Base-by-base conservation (phyloP, 2,888 invertebrate genomes). In the Cyclophora albipunctata region DNA sequence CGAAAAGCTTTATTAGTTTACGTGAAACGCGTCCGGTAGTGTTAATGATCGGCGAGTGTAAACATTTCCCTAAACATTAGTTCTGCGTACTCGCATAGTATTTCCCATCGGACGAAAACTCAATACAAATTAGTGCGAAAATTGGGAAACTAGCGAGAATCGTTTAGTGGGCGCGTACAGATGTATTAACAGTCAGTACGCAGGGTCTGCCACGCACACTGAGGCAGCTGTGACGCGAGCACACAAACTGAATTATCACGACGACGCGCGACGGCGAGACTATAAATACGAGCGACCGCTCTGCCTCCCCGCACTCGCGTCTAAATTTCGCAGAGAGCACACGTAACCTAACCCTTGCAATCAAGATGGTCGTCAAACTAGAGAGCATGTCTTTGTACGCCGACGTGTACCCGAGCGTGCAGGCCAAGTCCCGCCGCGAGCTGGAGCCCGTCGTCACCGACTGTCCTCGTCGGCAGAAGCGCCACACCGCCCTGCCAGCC, bases 281-380 rank as follows among this genome's bases (percentile, higher is more conserved):
- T 82, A 82, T 82, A 82, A 74, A 80, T 73, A 75, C 52, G 54
- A 47, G 47, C 43, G 55, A 41, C 52, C 45, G 57, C 53, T 52
- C 64, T 68, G 60, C 70, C 74, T 64, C 77, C 72, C 80, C 78
- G 57, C 79, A 82, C 68, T 74, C 72, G 69, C 71, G 70, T 59
- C 59, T 68, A 69, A 67, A 68, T 62, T 63, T 75, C 69, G 54
- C 49, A 55, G 65, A 67, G 77, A 74, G 64, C 69, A 63, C 71
- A 73, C 65, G 70, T 63, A 57, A 51, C 50, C 52, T 62, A 58
- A 58, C 20, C 49, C 58, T 53, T 57, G 57, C 60, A 62, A 60
- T 49, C 57, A 71, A 63, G 57, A 82, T 82, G 82, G 82, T 82
- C 66, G 79, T 81, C 60, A 82, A 82, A 79, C 73, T 82, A 72